A percentile compares a stretch with the other conserved stretches of the same genome.
Conservation (phyloP, 2,113 vertebrate species). For the Rissa tridactyla region DNA sequence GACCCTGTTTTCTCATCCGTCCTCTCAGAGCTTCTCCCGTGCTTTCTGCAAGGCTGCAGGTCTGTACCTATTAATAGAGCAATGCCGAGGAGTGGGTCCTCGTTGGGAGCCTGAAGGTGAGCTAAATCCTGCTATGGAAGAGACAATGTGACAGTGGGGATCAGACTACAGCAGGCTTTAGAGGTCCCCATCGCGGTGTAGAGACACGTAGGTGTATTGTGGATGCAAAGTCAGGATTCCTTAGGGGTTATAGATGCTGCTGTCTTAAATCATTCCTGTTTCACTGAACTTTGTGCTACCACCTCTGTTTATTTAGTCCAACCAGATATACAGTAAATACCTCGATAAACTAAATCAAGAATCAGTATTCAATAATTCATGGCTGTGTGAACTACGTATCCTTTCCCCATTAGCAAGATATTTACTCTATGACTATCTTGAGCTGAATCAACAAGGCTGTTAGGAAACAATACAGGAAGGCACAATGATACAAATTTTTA, state of each 20-base stretch:
- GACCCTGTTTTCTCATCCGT: background rate
- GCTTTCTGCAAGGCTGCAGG: background rate
- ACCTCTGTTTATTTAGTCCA: background rate
- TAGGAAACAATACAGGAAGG: background rate
- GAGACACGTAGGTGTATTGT: background rate
- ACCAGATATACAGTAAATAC: background rate
- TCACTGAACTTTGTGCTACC: background rate
- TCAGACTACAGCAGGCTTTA: background rate
- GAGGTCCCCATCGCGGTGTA: accelerated
- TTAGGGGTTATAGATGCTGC: background rate
- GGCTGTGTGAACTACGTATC: background rate
- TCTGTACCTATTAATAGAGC: background rate
- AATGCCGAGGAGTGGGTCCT: background rate
- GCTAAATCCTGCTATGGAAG: background rate
- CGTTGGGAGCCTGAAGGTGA: background rate
- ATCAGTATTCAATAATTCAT: background rate
- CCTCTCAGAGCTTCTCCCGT: background rate
- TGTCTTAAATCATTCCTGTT: background rate
- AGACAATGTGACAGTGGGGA: background rate
- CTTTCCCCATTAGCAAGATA: background rate
- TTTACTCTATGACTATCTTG: background rate
- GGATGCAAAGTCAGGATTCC: background rate
- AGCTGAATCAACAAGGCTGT: background rate
- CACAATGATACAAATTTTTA: background rate
- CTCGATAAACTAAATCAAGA: background rate